phyloP scores from a whole-genome alignment of 1,140 invertebrate species.

The Drosophila gunungcola region DNA sequence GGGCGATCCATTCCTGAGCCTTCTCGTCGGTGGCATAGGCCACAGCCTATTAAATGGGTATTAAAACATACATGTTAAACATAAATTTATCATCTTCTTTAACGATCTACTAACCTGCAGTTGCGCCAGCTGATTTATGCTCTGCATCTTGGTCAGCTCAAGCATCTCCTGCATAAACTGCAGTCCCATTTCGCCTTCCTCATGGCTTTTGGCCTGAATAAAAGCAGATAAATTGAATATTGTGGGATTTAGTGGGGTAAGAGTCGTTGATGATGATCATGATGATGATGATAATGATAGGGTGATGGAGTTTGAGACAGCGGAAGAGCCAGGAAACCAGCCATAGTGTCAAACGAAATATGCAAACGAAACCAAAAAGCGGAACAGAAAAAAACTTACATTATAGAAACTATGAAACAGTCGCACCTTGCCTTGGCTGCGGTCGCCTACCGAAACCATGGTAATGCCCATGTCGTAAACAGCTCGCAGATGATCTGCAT shows the following conservation, averaged over 20 bases:
- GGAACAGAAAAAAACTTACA: constrained; percentile 86
- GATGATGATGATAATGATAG: constrained; percentile 1
- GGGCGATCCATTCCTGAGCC: constrained; percentile 74
- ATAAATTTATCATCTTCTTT: neutral
- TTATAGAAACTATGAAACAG: constrained; percentile 94
- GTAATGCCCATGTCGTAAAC: constrained; percentile 97
- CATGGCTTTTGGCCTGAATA: constrained; percentile 91
- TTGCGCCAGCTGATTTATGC: constrained; percentile 87
- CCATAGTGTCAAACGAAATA: constrained; percentile 19
- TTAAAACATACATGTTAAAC: neutral
- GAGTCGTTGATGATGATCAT: neutral
- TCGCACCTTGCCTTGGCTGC: constrained; percentile 91
- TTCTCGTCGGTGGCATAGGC: constrained; percentile 85
- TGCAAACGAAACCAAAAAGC: constrained; percentile 32
- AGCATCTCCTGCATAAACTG: constrained; percentile 99
- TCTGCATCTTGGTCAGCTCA: constrained; percentile 92
- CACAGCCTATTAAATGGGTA: constrained; percentile 83
- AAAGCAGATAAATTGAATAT: neutral
- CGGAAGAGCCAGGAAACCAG: constrained; percentile 6
- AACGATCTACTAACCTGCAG: constrained; percentile 81
- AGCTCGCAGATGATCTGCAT: constrained; percentile 95
- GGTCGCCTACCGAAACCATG: constrained; percentile 93
- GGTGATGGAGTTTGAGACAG: neutral
- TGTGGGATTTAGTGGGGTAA: constrained; percentile 1
- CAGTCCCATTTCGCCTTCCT: constrained; percentile 96